These are phyloP conservation scores for Ischnus inquisitorius DNA, from an alignment of 2,888 invertebrate species.

Conservation along the genomic window DNA sequence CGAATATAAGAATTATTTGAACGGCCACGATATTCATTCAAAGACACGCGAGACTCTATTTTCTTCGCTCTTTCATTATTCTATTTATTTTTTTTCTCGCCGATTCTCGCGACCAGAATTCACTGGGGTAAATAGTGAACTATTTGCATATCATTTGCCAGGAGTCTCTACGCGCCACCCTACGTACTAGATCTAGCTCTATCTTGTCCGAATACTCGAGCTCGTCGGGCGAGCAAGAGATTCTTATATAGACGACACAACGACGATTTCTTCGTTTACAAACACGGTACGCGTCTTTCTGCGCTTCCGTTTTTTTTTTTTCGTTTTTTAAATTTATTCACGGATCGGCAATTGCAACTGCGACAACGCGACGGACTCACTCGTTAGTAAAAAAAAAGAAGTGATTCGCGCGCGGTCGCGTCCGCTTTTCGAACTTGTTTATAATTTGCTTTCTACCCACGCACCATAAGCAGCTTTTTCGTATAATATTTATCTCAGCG, in stretches of 20 bases:
- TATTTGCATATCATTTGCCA: slow-evolving; percentile 13
- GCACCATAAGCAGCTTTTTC: slow-evolving; percentile 82
- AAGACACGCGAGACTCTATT: background rate
- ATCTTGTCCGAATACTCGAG: slow-evolving; percentile 29
- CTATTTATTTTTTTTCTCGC: slow-evolving; percentile 1
- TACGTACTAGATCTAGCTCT: slow-evolving; percentile 35
- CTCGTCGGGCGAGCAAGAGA: slow-evolving; percentile 8
- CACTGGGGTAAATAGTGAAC: slow-evolving; percentile 5
- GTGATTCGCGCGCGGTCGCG: slow-evolving; percentile 71
- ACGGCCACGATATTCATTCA: background rate
- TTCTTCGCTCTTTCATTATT: background rate
- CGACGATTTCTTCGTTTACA: slow-evolving; percentile 52
- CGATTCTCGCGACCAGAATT: slow-evolving; percentile 2
- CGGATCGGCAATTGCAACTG: slow-evolving; percentile 42
- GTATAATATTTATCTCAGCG: slow-evolving; percentile 76
- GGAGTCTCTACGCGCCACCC: slow-evolving; percentile 62
- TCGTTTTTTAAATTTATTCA: too few species aligned
- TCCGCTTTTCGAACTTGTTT: slow-evolving; percentile 80
- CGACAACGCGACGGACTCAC: slow-evolving; percentile 21
- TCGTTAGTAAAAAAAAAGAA: background rate
- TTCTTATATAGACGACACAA: slow-evolving; percentile 38
- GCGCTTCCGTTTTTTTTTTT: slow-evolving; percentile 12
- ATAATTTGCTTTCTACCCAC: slow-evolving; percentile 80
- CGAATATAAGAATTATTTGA: background rate
- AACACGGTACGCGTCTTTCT: slow-evolving; percentile 38